phyloP scores from a whole-genome alignment of 2,888 invertebrate genomes.

The Campoplex nolae region DNA sequence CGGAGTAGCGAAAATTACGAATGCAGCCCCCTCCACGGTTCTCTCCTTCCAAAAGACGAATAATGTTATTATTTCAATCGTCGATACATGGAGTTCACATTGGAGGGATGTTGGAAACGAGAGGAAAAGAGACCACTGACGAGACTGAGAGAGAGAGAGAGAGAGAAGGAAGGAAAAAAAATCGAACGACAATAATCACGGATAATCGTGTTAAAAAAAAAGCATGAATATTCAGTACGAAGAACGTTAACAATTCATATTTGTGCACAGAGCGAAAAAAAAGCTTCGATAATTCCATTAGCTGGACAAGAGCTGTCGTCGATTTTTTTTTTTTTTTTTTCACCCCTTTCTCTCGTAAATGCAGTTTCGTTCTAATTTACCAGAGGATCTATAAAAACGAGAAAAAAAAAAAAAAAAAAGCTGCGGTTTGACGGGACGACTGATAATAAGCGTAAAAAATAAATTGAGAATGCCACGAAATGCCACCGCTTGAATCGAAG shows the following conservation, averaged over 20 bases:
- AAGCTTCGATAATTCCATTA: slow-evolving; percentile 13
- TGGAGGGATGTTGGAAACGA: neutral
- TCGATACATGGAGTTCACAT: slow-evolving; percentile 28
- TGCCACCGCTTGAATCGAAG: neutral
- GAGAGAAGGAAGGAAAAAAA: slow-evolving; percentile 1
- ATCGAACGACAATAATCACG: slow-evolving; percentile 29
- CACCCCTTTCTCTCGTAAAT: neutral
- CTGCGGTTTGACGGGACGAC: neutral
- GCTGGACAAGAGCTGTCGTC: slow-evolving; percentile 2
- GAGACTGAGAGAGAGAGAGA: neutral
- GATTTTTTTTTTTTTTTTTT: neutral
- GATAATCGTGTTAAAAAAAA: slow-evolving; percentile 30
- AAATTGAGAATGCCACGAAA: neutral
- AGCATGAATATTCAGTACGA: slow-evolving; percentile 41
- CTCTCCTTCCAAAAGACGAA: slow-evolving; percentile 9
- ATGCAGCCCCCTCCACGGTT: neutral
- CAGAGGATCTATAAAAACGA: neutral
- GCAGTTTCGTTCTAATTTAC: neutral
- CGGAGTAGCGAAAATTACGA: slow-evolving; percentile 42
- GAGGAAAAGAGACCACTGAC: neutral
- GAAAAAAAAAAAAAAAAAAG: neutral
- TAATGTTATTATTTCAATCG: slow-evolving; percentile 51
- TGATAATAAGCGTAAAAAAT: no score
- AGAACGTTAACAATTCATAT: slow-evolving; percentile 17
- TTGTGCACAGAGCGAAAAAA: neutral